Percentiles rank a stretch among this genome's conserved stretches.
Evolutionary conservation across 1,140 invertebrate genomes (phyloP).

Genomic region (Pseudomyrmex sp.): DNA sequence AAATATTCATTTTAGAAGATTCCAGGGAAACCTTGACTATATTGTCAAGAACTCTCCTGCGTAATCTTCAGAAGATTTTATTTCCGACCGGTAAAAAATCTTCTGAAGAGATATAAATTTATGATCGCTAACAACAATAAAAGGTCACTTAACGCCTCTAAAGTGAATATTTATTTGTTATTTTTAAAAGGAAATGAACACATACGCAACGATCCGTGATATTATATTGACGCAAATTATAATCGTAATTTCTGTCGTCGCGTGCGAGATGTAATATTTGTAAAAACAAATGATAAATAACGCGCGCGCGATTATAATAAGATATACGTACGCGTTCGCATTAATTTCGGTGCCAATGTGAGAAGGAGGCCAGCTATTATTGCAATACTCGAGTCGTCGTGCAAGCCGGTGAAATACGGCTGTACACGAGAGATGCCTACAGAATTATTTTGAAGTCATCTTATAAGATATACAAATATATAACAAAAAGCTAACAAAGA

Average conservation of each 20-base stretch:
- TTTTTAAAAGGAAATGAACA: no score
- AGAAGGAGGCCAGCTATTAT: slow-evolving; percentile 55
- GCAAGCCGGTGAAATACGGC: slow-evolving; percentile 53
- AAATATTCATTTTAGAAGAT: no score
- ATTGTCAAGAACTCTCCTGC: no score
- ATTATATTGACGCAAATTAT: not conserved
- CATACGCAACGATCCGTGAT: not conserved
- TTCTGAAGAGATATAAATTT: no score
- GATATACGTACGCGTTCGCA: slow-evolving; percentile 22
- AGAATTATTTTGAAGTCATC: slow-evolving; percentile 75
- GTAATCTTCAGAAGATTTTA: no score
- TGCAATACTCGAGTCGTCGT: slow-evolving; percentile 72
- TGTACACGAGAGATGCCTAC: slow-evolving; percentile 75
- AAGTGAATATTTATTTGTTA: no score
- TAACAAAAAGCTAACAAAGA: slow-evolving; percentile 50
- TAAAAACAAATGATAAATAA: slow-evolving; percentile 37
- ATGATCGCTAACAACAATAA: no score
- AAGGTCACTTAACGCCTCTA: no score
- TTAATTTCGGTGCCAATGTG: slow-evolving; percentile 70
- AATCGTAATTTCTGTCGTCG: slow-evolving; percentile 6
- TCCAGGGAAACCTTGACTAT: no score
- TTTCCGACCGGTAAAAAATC: no score
- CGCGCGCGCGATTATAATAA: not conserved
- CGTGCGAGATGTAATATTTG: slow-evolving; percentile 25
- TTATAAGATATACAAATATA: slow-evolving; percentile 54